A percentile compares a stretch with the other conserved stretches of the same genome.
These are phyloP conservation scores for Nibea albiflora DNA, from an alignment of 2,113 vertebrate genomes.

Conservation along the genomic window DNA sequence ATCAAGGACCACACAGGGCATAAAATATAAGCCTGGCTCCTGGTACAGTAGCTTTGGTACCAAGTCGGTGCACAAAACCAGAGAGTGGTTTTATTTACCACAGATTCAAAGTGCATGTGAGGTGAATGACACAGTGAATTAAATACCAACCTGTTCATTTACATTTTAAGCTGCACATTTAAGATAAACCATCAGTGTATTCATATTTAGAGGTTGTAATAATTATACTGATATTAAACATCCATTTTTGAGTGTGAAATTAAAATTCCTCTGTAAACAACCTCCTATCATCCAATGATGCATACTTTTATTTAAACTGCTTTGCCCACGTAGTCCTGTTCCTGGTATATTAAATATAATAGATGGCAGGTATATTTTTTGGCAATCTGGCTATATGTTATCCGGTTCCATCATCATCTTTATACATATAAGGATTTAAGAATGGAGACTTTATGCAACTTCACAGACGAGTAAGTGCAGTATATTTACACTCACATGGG, in stretches of 20 bases:
- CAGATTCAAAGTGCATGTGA: constrained; percentile 36
- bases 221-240: not conserved
- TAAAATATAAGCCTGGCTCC: constrained; percentile 55
- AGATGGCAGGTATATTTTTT: not conserved
- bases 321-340: not conserved
- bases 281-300: not conserved
- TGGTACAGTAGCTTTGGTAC: constrained; percentile 22
- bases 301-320: not conserved
- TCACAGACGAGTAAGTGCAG: too few relatives aligned
- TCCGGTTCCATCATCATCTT: not conserved
- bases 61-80: constrained; percentile 24
- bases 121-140: not conserved
- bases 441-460: too few relatives aligned
- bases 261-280: not conserved
- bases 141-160: constrained; percentile 14
- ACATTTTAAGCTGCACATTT: constrained; percentile 16
- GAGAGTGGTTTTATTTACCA: constrained; percentile 15
- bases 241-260: not conserved
- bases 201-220: not conserved
- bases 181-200: not conserved
- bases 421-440: not conserved
- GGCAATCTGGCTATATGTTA: not conserved
- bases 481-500: too few relatives aligned
- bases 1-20: constrained; percentile 42
- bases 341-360: not conserved